Percentiles rank a stretch among this genome's conserved stretches.
Evolutionary conservation across 2,888 invertebrate genomes (phyloP).

Genomic region (Cheilosia vulpina): DNA sequence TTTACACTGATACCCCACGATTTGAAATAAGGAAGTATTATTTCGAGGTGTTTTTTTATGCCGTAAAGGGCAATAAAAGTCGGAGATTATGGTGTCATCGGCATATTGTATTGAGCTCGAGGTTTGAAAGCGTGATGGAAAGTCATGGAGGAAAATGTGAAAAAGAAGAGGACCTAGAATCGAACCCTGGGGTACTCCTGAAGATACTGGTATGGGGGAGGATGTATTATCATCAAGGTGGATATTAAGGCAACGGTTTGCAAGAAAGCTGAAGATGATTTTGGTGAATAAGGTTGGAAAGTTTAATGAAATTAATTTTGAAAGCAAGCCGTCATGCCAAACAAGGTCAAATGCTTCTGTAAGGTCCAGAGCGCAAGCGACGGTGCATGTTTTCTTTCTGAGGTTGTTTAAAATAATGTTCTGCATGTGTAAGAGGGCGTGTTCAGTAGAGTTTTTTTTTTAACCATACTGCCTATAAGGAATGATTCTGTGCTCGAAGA

Average conservation of each 20-base stretch:
- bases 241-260: too few relatives aligned
- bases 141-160: too few relatives aligned
- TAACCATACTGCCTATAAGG: neutral
- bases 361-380: neutral
- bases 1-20: neutral
- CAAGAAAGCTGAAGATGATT: too few relatives aligned
- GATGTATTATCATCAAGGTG: too few relatives aligned
- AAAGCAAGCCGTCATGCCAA: neutral
- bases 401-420: neutral
- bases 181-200: too few relatives aligned
- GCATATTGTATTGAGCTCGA: too few relatives aligned
- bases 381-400: neutral
- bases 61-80: neutral
- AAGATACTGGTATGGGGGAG: too few relatives aligned
- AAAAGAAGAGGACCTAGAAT: too few relatives aligned
- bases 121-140: too few relatives aligned
- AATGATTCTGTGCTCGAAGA: neutral
- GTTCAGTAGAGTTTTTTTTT: neutral
- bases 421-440: neutral
- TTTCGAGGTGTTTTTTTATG: neutral
- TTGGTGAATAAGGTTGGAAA: too few relatives aligned
- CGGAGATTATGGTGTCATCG: too few relatives aligned
- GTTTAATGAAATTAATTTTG: too few relatives aligned
- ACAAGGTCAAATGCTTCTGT: neutral
- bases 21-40: slow-evolving; percentile 15